These are phyloP conservation scores for Pachypeltis micranthus DNA, from an alignment of 1,140 invertebrate species.

Conservation along the genomic window DNA sequence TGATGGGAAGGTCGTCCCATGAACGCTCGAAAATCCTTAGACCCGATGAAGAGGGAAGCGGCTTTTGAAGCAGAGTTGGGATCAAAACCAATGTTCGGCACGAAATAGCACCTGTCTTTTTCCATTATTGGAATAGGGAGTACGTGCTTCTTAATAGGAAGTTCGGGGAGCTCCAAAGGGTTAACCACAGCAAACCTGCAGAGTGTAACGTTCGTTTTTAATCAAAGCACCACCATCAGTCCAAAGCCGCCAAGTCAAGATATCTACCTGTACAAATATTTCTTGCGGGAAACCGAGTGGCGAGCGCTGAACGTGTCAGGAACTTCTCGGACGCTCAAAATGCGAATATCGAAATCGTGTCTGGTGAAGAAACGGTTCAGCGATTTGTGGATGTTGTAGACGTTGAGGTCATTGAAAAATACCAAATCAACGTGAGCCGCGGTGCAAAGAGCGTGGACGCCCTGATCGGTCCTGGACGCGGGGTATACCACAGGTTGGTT, in stretches of 20 bases:
- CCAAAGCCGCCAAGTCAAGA: neutral
- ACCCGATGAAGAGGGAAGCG: conserved; percentile 26
- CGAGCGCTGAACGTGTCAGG: conserved; percentile 23
- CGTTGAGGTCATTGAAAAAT: neutral
- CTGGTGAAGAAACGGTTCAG: conserved; percentile 20
- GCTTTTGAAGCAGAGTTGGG: conserved; percentile 21
- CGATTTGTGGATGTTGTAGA: conserved; percentile 5
- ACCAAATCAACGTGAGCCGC: conserved; percentile 24
- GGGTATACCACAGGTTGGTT: neutral
- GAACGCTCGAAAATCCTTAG: conserved; percentile 29
- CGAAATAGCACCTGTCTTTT: conserved; percentile 26
- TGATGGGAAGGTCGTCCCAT: neutral
- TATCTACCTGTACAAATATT: conserved; percentile 19
- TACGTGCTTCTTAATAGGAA: neutral
- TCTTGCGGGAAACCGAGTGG: conserved; percentile 18
- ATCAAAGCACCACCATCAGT: neutral
- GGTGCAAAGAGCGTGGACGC: conserved; percentile 22
- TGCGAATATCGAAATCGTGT: conserved; percentile 18
- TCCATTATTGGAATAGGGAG: conserved; percentile 24
- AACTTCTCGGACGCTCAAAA: conserved; percentile 18
- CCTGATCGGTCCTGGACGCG: conserved; percentile 20
- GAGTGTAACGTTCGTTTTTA: neutral
- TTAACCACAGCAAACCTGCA: conserved; percentile 23
- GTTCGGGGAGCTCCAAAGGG: conserved; percentile 14
- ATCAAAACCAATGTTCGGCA: conserved; percentile 21